Percentiles rank a stretch among this genome's conserved stretches.
Conservation (phyloP, 2,888 invertebrate genomes). For the Trissoscelio sp. region DNA sequence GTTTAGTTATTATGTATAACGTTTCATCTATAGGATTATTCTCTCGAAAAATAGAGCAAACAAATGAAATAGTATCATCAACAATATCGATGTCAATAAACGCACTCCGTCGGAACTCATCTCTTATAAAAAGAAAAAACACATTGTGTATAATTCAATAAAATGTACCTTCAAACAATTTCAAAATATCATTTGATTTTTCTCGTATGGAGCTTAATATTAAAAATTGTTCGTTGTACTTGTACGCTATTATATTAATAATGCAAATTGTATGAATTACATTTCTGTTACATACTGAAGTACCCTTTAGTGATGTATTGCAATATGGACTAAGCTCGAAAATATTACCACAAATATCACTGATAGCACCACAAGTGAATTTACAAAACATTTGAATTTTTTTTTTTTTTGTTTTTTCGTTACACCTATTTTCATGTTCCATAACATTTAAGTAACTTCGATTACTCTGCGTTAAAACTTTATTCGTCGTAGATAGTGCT, state of each 20-base stretch:
- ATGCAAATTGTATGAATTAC: constrained; percentile 43
- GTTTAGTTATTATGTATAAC: constrained; percentile 28
- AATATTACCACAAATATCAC: constrained; percentile 63
- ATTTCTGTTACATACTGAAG: constrained; percentile 25
- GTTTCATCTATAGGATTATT: constrained; percentile 18
- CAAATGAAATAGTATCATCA: constrained; percentile 2
- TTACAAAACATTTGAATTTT: constrained; percentile 38
- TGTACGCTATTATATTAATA: constrained; percentile 28
- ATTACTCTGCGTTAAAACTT: constrained; percentile 22
- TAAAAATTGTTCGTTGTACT: constrained; percentile 46
- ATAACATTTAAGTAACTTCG: constrained; percentile 23
- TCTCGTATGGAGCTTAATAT: constrained; percentile 29
- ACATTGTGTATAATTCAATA: constrained; percentile 2
- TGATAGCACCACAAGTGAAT: constrained; percentile 62
- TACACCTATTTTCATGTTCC: constrained; percentile 20
- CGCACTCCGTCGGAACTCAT: constrained; percentile 6
- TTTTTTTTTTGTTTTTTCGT: neutral
- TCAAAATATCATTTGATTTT: constrained; percentile 19
- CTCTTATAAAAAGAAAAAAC: constrained; percentile 27
- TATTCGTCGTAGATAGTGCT: constrained; percentile 3
- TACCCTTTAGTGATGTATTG: constrained; percentile 30
- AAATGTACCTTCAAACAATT: constrained; percentile 18
- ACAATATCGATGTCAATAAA: constrained; percentile 19
- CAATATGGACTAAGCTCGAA: constrained; percentile 58
- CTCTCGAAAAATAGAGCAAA: constrained; percentile 2